Evolutionary conservation across 2,888 invertebrate genomes (phyloP), one percentile per base, ranked within the genome.

Genomic region (Tipula confusa): DNA sequence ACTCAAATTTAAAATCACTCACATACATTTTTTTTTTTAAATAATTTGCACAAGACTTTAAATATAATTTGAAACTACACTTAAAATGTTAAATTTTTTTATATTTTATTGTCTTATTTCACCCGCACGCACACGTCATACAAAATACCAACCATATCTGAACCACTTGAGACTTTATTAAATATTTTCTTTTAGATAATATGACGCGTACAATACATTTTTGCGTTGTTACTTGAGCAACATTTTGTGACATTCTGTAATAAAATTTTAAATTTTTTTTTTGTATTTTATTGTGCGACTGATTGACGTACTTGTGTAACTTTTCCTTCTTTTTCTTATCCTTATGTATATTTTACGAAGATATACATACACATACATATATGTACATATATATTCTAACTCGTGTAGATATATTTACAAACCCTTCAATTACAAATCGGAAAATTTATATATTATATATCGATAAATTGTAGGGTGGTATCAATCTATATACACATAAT

Each of bases 221-320:
- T 64, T 13, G 64, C 24, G 64, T 64, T 64, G 64, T 64, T 64
- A 64, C 64, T 64, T 24, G 24, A 64, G 4, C 64, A 64, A 64
- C 64, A 64, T 64, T 64, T 64, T 64, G 64, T 64, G 64, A 64
- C 64, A 64, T 64, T 64, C 64, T 64, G 64, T 64, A 24, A 64
- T 64, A 64, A 64, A 64, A 64, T 24, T 24, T 64, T 64, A 24
- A 18, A n/a, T n/a, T 43, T 43, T 43, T 24, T 64, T n/a, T n/a
- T n/a, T n/a, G n/a, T n/a, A n/a, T n/a, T n/a, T 24, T 64, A 64
- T 64, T 64, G 64, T 64, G 64, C 64, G 64, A 64, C 64, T 64
- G 64, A 64, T 64, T 64, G 64, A 64, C 64, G 64, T 64, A 64
- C 64, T 64, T 64, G 64, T 64, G 24, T 11, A 64, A 64, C 24